phyloP scores from a whole-genome alignment of 92 coral and sea anemone genomes.

The Palythoa heliodiscus region DNA sequence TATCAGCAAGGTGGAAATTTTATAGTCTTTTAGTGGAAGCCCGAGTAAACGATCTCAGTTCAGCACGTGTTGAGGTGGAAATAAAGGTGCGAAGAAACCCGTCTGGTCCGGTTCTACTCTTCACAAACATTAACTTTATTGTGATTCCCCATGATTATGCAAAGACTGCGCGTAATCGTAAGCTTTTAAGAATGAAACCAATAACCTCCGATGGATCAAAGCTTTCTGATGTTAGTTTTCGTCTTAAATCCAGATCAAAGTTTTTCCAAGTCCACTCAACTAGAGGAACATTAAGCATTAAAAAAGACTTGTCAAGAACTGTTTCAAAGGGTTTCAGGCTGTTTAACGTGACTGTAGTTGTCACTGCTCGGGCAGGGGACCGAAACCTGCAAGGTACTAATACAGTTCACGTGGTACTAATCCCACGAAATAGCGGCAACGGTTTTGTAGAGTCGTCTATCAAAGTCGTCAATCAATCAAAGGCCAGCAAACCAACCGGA shows the following conservation, averaged over 20 bases:
- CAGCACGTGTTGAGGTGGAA: constrained; percentile 52
- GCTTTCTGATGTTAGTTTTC: constrained; percentile 16
- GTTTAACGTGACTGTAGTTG: constrained; percentile 50
- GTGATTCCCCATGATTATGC: constrained; percentile 31
- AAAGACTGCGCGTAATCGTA: not conserved
- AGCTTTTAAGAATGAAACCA: not conserved
- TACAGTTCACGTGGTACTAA: constrained; percentile 72
- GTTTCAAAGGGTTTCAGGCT: constrained; percentile 5
- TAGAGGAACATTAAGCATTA: constrained; percentile 29
- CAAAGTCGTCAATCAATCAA: constrained; percentile 64
- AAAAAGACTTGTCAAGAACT: constrained; percentile 29
- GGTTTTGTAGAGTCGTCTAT: constrained; percentile 75
- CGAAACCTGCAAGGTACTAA: constrained; percentile 59
- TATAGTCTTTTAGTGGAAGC: constrained; percentile 79
- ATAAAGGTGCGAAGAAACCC: constrained; percentile 51
- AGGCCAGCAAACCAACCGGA: constrained; percentile 30
- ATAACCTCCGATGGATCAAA: constrained; percentile 13
- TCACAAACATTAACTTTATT: constrained; percentile 18
- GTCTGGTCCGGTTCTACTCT: constrained; percentile 1
- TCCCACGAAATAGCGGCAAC: constrained; percentile 86
- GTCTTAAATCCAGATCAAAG: constrained; percentile 24
- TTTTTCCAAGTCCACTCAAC: constrained; percentile 31
- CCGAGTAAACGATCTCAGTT: constrained; percentile 60
- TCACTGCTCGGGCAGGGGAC: constrained; percentile 48
- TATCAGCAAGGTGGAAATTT: constrained; percentile 18